Evolutionary conservation across 2,113 vertebrate genomes (phyloP), one percentile per base, ranked within the genome.

Genomic region (Saccopteryx bilineata): DNA sequence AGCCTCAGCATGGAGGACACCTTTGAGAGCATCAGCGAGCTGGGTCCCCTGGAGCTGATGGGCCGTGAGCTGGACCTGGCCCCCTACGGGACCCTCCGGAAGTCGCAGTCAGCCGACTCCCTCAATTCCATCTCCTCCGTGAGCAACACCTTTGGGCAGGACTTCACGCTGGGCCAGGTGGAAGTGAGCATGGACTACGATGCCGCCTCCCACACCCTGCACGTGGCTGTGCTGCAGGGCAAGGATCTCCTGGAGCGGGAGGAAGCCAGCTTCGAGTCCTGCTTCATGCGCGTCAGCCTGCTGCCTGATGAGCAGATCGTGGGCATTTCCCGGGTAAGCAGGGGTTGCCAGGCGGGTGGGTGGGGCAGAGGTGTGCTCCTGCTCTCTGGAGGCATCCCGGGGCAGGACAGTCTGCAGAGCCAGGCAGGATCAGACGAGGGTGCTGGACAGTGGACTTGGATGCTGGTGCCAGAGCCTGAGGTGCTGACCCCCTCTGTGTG

Each of bases 171-270:
- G 75, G 99, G 99, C 76, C 99, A 99, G 98, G 98, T 99, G 97
- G 99, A 99, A 98, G 99, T 99, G 92, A 99, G 98, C 66, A 98
- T 99, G 97, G 99, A 99, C 96, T 99, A 99, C 10, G 98, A 99
- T 0, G 18, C 95, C 6, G 95, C 96, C 93, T 97, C 98, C 19
- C 97, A 98, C 65, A 83, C 97, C 50, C 97, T 99, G 54, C 98
- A 99, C 63, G 98, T 99, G 96, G 98, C 97, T 0, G 98, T 99
- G 98, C 99, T 99, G 98, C 99, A 99, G 98, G 99, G 99, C 94
- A 99, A 99, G 98, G 99, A 99, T 98, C 99, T 99, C 93, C 98
- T 99, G 98, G 99, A 99, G 98, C 99, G 98, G 63, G 99, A 99
- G 97, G 99, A 99, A 0, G 98, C 98, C 9, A 98, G 99, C 98